Percentiles rank a stretch among this genome's conserved stretches.
These are phyloP conservation scores for Siderastrea siderea DNA, from an alignment of 92 coral and sea anemone genomes.

Conservation along the genomic window DNA sequence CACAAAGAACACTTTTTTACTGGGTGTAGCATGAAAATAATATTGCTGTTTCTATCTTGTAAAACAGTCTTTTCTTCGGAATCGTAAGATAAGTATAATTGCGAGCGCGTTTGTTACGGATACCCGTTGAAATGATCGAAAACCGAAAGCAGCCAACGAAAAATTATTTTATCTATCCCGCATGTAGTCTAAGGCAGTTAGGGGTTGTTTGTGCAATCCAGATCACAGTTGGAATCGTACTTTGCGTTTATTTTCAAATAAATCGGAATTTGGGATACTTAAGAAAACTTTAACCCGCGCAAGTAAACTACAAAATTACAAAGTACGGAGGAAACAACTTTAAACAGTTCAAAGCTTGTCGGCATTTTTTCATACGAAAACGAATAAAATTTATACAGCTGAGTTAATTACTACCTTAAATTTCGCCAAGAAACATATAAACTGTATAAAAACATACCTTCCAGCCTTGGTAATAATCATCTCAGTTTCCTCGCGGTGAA, in stretches of 20 bases:
- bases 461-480: slow-evolving; percentile 95
- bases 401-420: neutral
- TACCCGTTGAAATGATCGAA: neutral
- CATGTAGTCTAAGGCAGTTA: too few relatives aligned
- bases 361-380: neutral
- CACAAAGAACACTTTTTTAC: neutral
- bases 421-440: neutral
- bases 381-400: too few relatives aligned
- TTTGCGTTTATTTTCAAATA: too few relatives aligned
- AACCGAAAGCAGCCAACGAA: too few relatives aligned
- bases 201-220: too few relatives aligned
- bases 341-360: neutral
- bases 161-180: too few relatives aligned
- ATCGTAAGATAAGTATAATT: neutral
- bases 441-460: slow-evolving; percentile 69
- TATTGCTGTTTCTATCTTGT: neutral
- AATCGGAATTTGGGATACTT: neutral
- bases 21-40: neutral
- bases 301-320: neutral
- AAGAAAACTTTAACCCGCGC: neutral
- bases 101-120: neutral
- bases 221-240: too few relatives aligned
- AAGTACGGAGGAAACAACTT: neutral
- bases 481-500: slow-evolving; percentile 82
- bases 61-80: neutral